These are phyloP conservation scores for Orestias chungarensis DNA, from an alignment of 2,797 vertebrate genomes.

Conservation along the genomic window DNA sequence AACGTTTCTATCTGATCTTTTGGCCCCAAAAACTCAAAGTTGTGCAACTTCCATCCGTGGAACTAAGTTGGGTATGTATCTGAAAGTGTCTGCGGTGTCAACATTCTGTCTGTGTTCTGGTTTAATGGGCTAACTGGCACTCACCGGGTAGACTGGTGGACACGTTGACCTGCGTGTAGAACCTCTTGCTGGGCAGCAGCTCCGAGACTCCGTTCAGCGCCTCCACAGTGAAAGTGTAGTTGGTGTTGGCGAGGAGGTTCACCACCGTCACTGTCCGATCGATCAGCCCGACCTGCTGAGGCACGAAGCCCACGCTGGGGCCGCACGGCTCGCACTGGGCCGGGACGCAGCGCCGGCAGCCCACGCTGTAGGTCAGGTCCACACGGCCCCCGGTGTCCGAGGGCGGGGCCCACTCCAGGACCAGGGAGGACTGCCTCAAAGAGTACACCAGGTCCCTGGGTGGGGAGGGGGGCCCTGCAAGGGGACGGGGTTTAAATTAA, in stretches of 20 bases:
- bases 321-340: conserved; percentile 86
- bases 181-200: conserved; percentile 80
- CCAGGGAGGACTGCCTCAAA: conserved; percentile 87
- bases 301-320: conserved; percentile 87
- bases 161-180: conserved; percentile 87
- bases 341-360: conserved; percentile 81
- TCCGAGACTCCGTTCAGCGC: conserved; percentile 91
- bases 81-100: too few species aligned
- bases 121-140: neutral
- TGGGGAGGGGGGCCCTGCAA: conserved; percentile 88
- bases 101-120: neutral
- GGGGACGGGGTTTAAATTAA: too few species aligned
- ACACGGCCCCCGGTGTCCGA: conserved; percentile 85
- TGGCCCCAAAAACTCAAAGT: too few species aligned
- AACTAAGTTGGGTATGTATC: too few species aligned
- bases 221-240: conserved; percentile 90
- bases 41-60: too few species aligned
- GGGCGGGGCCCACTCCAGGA: conserved; percentile 87
- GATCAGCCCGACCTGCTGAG: conserved; percentile 88
- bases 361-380: conserved; percentile 89
- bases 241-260: conserved; percentile 88
- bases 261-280: conserved; percentile 88
- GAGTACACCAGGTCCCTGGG: conserved; percentile 88
- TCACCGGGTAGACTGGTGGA: conserved; percentile 86
- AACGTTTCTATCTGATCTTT: too few species aligned